phyloP scores from a whole-genome alignment of 2,113 vertebrate species.

The Istiophorus platypterus region DNA sequence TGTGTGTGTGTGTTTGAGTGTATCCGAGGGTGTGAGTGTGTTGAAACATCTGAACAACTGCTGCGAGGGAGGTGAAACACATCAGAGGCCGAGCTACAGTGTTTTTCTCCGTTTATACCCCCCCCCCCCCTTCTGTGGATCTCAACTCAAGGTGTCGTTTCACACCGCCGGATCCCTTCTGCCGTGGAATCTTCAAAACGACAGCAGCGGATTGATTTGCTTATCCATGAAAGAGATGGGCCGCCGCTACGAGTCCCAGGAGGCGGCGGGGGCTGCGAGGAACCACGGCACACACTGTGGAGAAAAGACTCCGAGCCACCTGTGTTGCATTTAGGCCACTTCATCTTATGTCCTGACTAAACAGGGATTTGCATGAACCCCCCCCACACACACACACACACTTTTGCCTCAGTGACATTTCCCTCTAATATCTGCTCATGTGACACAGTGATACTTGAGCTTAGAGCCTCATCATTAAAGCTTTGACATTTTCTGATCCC shows the following conservation, averaged over 20 bases:
- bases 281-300: constrained; percentile 24
- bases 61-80: constrained; percentile 82
- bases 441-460: neutral
- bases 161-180: constrained; percentile 60
- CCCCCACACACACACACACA: too few relatives aligned
- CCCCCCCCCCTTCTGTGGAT: too few relatives aligned
- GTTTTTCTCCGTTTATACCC: constrained; percentile 18
- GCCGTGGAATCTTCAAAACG: constrained; percentile 61
- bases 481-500: neutral
- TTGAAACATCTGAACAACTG: constrained; percentile 83
- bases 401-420: neutral
- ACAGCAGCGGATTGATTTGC: constrained; percentile 75
- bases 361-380: constrained; percentile 25
- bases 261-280: constrained; percentile 39
- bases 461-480: neutral
- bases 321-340: constrained; percentile 67
- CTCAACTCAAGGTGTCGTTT: constrained; percentile 73
- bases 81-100: constrained; percentile 70
- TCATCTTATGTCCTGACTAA: constrained; percentile 33
- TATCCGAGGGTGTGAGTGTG: constrained; percentile 44
- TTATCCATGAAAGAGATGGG: constrained; percentile 72
- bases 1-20: constrained; percentile 13
- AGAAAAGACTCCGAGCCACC: constrained; percentile 57
- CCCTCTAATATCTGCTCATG: neutral
- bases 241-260: constrained; percentile 58